Evolutionary conservation across 2,888 invertebrate genomes (phyloP).

Genomic region (Ceratothoa steindachneri): DNA sequence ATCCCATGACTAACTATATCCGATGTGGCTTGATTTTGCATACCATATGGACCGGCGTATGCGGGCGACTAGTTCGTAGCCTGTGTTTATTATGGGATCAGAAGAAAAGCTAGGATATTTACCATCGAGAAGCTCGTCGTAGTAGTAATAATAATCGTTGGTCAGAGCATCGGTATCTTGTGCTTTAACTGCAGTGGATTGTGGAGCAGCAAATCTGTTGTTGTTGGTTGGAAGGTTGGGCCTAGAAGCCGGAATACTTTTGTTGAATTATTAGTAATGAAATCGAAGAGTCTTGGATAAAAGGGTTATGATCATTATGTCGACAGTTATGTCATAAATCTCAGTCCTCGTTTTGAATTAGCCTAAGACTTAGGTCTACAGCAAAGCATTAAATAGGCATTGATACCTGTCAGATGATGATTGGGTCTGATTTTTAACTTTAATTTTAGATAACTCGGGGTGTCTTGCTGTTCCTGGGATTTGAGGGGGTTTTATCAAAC

Average conservation of each 20-base stretch:
- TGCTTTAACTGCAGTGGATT: conserved; percentile 2
- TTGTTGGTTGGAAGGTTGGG: not conserved
- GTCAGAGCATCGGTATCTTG: conserved; percentile 20
- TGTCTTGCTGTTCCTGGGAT: conserved; percentile 38
- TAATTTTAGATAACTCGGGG: conserved; percentile 35
- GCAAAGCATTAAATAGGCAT: not conserved
- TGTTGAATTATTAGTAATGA: too few relatives aligned
- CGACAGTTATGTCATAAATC: not conserved
- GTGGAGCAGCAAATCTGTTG: not conserved
- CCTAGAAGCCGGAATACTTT: too few relatives aligned
- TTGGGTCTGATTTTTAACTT: not conserved
- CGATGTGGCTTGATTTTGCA: too few relatives aligned
- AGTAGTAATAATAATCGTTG: conserved; percentile 42
- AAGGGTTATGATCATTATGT: too few relatives aligned
- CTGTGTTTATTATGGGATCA: too few relatives aligned
- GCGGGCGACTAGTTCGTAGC: too few relatives aligned
- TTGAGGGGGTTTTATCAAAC: conserved; percentile 5
- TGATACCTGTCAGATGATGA: not conserved
- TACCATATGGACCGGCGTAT: too few relatives aligned
- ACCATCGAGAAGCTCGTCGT: conserved; percentile 36
- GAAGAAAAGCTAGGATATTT: not conserved
- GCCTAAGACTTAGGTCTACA: not conserved
- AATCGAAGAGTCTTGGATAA: too few relatives aligned
- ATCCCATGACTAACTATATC: too few relatives aligned
- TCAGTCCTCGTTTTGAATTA: not conserved